Conservation (phyloP, 2,113 vertebrate genomes). For the Glaucidium brasilianum region DNA sequence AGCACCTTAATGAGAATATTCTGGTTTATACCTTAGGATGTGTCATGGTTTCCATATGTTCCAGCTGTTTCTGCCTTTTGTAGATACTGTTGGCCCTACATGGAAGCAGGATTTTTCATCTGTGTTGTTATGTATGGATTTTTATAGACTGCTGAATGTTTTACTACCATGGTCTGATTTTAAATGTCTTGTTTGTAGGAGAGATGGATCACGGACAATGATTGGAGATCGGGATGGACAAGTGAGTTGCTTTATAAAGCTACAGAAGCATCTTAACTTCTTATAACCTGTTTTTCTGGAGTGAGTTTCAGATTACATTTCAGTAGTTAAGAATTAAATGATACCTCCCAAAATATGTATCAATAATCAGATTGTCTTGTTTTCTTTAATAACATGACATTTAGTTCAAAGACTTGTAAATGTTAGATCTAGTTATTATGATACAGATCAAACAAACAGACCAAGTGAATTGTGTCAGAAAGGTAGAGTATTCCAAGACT, state of each 20-base stretch:
- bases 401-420: neutral
- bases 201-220: slow-evolving; percentile 83
- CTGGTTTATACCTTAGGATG: neutral
- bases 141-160: neutral
- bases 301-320: neutral
- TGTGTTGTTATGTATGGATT: neutral
- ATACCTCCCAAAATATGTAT: neutral
- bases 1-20: neutral
- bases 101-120: neutral
- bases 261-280: neutral
- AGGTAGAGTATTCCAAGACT: neutral
- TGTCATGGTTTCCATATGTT: neutral
- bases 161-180: neutral
- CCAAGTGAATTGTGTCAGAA: neutral
- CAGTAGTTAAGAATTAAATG: neutral
- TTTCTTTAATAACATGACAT: neutral
- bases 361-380: neutral
- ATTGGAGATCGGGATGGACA: slow-evolving; percentile 83
- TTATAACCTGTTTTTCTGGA: neutral
- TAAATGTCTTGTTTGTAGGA: slow-evolving; percentile 65
- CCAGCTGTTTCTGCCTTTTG: neutral
- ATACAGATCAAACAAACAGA: neutral
- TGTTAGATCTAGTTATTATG: neutral
- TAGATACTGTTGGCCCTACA: neutral
- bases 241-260: slow-evolving; percentile 53